Percentiles rank a stretch among this genome's conserved stretches.
phyloP scores from a whole-genome alignment of 2,113 vertebrate genomes.

The Helogale parvula region DNA sequence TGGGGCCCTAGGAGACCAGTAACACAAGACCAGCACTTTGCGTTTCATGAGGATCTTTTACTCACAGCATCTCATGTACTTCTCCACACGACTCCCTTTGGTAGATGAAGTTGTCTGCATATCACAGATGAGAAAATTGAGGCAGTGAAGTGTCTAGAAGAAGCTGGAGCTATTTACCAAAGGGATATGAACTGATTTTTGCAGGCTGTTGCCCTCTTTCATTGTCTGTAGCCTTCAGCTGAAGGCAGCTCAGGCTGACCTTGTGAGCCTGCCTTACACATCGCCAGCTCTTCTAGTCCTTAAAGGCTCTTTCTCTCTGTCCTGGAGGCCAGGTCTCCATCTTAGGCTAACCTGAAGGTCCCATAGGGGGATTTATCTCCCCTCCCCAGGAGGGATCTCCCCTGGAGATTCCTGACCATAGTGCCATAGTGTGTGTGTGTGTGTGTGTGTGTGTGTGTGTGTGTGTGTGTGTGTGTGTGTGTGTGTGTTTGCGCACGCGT shows the following conservation, averaged over 20 bases:
- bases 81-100: not conserved
- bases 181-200: not conserved
- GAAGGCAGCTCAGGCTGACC: not conserved
- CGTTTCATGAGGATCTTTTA: not conserved
- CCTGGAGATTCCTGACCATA: not conserved
- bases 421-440: not conserved
- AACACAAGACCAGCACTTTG: not conserved
- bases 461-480: not conserved
- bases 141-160: not conserved
- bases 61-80: not conserved
- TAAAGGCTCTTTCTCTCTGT: not conserved
- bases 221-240: not conserved
- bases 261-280: not conserved
- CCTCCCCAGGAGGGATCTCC: too few relatives aligned
- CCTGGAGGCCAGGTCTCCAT: not conserved
- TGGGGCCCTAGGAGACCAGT: not conserved
- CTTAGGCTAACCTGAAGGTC: not conserved
- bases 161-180: not conserved
- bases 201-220: not conserved
- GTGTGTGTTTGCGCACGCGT: not conserved
- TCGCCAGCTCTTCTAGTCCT: not conserved
- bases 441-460: not conserved
- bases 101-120: not conserved
- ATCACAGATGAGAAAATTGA: not conserved
- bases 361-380: not conserved